These are phyloP conservation scores for Pyrrhosoma nymphula DNA, from an alignment of 2,888 invertebrate genomes.

Conservation along the genomic window DNA sequence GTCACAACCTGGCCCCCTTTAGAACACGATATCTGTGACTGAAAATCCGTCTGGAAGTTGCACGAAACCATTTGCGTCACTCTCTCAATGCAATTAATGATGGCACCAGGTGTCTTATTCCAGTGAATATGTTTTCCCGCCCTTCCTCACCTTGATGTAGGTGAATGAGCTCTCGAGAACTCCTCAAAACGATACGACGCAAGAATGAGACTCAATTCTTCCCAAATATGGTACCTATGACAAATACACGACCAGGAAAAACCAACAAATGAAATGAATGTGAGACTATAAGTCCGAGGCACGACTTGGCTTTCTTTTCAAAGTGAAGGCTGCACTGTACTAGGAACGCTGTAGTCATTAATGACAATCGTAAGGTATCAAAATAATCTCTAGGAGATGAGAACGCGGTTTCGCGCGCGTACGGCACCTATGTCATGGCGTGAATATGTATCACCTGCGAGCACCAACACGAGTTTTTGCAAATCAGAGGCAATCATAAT, in stretches of 20 bases:
- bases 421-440: not conserved
- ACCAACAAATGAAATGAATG: not conserved
- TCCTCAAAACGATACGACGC: not conserved
- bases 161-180: not conserved
- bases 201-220: not conserved
- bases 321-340: not conserved
- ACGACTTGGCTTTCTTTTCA: not conserved
- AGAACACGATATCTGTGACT: not conserved
- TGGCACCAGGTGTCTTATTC: not conserved
- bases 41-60: not conserved
- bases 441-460: not conserved
- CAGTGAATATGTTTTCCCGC: not conserved
- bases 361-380: not conserved
- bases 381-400: not conserved
- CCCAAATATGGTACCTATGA: not conserved
- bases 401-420: not conserved
- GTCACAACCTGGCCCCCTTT: too few species aligned
- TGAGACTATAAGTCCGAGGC: not conserved
- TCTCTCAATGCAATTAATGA: not conserved
- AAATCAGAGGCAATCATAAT: not conserved
- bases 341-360: not conserved
- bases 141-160: not conserved
- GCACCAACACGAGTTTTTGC: not conserved
- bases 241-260: not conserved
- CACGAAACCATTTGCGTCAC: not conserved